phyloP scores from a whole-genome alignment of 2,113 vertebrate genomes.

The Colossoma macropomum region DNA sequence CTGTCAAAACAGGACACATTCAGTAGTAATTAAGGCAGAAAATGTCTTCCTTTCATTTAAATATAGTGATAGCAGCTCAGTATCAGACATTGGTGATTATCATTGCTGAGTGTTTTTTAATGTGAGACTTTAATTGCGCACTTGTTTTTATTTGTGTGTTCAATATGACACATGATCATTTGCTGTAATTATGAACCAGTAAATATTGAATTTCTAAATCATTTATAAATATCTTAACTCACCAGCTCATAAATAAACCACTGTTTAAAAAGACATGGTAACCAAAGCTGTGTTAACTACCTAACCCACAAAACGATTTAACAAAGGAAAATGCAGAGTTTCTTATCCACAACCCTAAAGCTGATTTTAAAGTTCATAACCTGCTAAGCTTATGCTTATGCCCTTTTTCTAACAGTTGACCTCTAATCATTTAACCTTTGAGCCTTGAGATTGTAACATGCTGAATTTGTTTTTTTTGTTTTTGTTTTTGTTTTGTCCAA shows the following conservation, averaged over 20 bases:
- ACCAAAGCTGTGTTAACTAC: conserved; percentile 74
- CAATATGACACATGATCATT: conserved; percentile 23
- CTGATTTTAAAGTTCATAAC: conserved; percentile 76
- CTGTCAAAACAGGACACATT: conserved; percentile 29
- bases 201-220: conserved; percentile 70
- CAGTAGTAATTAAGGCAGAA: conserved; percentile 38
- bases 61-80: neutral
- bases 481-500: conserved; percentile 72
- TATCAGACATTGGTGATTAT: neutral
- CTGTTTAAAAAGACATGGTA: conserved; percentile 75
- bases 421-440: conserved; percentile 87
- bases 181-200: conserved; percentile 46
- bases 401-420: conserved; percentile 83
- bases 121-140: neutral
- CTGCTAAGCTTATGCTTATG: conserved; percentile 77
- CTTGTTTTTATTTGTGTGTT: conserved; percentile 19
- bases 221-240: conserved; percentile 79
- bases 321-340: conserved; percentile 65
- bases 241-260: conserved; percentile 57
- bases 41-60: conserved; percentile 72
- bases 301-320: conserved; percentile 72
- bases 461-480: conserved; percentile 74
- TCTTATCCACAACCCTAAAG: conserved; percentile 72
- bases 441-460: conserved; percentile 84
- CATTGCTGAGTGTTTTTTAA: conserved; percentile 13